Evolutionary conservation across 2,113 vertebrate genomes (phyloP).

Genomic region (Cygnus buccinator): DNA sequence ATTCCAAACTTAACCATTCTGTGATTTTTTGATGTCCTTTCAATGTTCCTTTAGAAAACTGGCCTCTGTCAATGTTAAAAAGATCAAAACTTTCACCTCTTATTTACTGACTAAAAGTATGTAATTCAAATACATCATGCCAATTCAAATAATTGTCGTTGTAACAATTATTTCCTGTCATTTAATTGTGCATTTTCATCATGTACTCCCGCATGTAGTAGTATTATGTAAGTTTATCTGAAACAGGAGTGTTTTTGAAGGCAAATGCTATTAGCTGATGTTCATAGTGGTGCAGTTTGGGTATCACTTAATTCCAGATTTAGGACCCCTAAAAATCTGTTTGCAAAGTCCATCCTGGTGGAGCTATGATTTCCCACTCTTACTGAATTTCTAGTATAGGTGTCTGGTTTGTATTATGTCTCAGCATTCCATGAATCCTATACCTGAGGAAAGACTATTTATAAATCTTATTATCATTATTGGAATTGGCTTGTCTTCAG

Average conservation of each 20-base stretch:
- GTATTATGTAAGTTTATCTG: background rate
- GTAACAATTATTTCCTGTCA: background rate
- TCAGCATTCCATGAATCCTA: background rate
- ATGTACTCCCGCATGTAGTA: no score
- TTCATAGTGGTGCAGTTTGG: background rate
- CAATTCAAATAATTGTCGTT: background rate
- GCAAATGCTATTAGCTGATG: background rate
- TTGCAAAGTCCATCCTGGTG: background rate
- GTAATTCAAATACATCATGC: background rate
- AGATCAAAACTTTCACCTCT: background rate
- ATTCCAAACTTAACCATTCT: no score
- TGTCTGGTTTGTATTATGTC: background rate
- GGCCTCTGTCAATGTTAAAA: accelerated
- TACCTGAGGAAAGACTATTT: background rate
- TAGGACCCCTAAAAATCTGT: background rate
- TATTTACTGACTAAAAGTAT: background rate
- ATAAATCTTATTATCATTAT: background rate
- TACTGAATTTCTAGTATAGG: background rate
- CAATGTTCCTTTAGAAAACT: background rate
- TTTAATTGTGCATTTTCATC: background rate
- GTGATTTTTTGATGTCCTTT: background rate
- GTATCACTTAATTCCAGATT: background rate
- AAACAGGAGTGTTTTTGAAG: background rate
- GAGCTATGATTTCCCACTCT: background rate
- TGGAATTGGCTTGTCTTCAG: background rate